These are phyloP conservation scores for Drosophila subsilvestris DNA, from an alignment of 2,888 invertebrate genomes.

Conservation along the genomic window DNA sequence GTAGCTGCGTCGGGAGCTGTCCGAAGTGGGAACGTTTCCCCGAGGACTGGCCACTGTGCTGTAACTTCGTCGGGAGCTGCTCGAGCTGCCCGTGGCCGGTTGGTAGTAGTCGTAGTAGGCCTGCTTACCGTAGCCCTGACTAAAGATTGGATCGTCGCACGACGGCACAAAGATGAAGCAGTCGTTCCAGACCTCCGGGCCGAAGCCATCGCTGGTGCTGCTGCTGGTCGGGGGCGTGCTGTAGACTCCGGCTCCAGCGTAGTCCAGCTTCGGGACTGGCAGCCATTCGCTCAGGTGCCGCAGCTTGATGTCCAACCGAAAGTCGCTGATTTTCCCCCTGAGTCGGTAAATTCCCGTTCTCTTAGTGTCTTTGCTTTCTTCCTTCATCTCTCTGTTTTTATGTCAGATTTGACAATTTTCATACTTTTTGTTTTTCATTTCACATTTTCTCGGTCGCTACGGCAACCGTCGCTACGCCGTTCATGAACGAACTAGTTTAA, in stretches of 20 bases:
- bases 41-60: not conserved
- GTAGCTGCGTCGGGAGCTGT: too few species aligned
- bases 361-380: conserved; percentile 52
- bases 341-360: conserved; percentile 81
- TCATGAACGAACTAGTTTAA: not conserved
- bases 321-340: conserved; percentile 69
- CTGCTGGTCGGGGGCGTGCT: conserved; percentile 2
- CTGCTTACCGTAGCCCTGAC: conserved; percentile 32
- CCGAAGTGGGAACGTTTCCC: not conserved
- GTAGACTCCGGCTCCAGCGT: conserved; percentile 46
- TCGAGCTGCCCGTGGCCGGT: conserved; percentile 18
- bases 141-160: conserved; percentile 31
- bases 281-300: conserved; percentile 80
- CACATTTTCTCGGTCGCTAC: not conserved
- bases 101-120: conserved; percentile 51
- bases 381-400: conserved; percentile 18
- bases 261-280: conserved; percentile 81
- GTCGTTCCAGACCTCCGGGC: conserved; percentile 30
- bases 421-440: not conserved
- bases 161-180: conserved; percentile 46
- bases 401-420: conserved; percentile 59
- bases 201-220: not conserved
- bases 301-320: conserved; percentile 55
- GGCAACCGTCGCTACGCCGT: not conserved
- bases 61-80: conserved; percentile 4